These are phyloP conservation scores for Phyllotreta striolata DNA, from an alignment of 2,888 invertebrate species.

Conservation along the genomic window DNA sequence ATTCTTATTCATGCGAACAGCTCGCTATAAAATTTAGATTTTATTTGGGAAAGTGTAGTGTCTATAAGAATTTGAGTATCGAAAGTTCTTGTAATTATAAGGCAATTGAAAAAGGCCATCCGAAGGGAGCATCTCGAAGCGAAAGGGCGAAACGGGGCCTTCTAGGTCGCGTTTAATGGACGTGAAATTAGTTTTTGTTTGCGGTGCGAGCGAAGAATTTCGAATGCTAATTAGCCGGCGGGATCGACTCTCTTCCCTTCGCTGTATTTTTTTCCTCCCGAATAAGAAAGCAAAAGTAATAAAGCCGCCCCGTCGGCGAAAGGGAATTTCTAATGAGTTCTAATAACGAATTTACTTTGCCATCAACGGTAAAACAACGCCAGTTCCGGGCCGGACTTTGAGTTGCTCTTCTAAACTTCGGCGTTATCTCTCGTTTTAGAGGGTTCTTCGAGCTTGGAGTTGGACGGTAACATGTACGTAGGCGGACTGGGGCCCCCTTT, in stretches of 20 bases:
- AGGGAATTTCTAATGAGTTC: too few relatives aligned
- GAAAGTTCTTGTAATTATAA: neutral
- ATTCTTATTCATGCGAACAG: too few relatives aligned
- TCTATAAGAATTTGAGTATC: too few relatives aligned
- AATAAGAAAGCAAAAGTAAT: neutral
- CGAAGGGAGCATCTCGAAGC: conserved; percentile 1
- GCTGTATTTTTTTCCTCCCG: neutral
- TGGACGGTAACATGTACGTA: conserved; percentile 87
- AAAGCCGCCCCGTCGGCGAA: neutral
- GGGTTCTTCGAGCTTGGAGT: conserved; percentile 85
- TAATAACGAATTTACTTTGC: too few relatives aligned
- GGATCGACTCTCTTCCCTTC: neutral
- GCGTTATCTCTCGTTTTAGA: conserved; percentile 62
- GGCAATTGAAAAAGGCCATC: neutral
- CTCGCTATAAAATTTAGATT: too few relatives aligned
- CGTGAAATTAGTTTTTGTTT: conserved; percentile 19
- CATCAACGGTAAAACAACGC: too few relatives aligned
- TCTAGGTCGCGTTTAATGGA: conserved; percentile 13
- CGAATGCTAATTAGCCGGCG: conserved; percentile 11
- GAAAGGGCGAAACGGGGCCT: conserved; percentile 6
- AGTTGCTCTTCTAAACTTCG: neutral
- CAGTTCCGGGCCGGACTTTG: neutral
- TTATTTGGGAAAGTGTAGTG: too few relatives aligned
- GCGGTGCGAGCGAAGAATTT: conserved; percentile 12
- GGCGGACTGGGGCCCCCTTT: conserved; percentile 88